Base-by-base conservation (phyloP, 1,140 invertebrate genomes). In the Drosophila nannoptera region DNA sequence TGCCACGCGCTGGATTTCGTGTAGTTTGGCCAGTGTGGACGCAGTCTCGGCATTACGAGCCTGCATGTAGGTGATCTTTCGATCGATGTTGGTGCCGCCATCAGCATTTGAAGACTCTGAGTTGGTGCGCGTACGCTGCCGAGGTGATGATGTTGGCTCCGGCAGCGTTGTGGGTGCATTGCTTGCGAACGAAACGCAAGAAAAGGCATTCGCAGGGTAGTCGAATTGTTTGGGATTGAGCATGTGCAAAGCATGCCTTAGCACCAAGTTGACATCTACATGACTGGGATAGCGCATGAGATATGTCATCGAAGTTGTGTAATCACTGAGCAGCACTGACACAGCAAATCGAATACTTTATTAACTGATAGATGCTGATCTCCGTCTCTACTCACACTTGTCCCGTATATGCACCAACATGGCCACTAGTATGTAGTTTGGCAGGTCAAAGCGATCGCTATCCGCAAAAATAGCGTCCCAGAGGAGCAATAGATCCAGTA, bases 401-500 rank as follows among this genome's bases (percentile, higher is more conserved):
- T 92, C 91, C 58, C 94, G 90, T 53, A 96, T 94, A 50, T 93
- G 92, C 7, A 94, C 91, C 14, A 96, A 87, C 93, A 96, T 94
- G 4, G 94, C 93, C 14, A 95, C 92, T 75, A 96, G 92, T 42
- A 96, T 91, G 69, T 93, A 95, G 86, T 96, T 94, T 14, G 95
- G 92, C 29, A 96, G 90, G 32, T 93, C 92, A 77, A 96, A 92
- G 61, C 91, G 90, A 12, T 93, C 92, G n/a, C 92, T 92, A 73
- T 95, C 94, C 5, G 94, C 92, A 90, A 96, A 95, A 33, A 96
- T 92, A 35, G 94, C 94, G 76, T 96, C 95, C 95, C 95, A 96
- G 2, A 96, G 82, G 29, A 93, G 91, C 8, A 96, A 90, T 33
- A 96, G 88, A 78, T 96, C 94, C 43, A 93, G 90, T 54, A 96